A percentile compares a stretch with the other conserved stretches of the same genome.
phyloP scores from a whole-genome alignment of 2,113 vertebrate species.

The Maylandia zebra region DNA sequence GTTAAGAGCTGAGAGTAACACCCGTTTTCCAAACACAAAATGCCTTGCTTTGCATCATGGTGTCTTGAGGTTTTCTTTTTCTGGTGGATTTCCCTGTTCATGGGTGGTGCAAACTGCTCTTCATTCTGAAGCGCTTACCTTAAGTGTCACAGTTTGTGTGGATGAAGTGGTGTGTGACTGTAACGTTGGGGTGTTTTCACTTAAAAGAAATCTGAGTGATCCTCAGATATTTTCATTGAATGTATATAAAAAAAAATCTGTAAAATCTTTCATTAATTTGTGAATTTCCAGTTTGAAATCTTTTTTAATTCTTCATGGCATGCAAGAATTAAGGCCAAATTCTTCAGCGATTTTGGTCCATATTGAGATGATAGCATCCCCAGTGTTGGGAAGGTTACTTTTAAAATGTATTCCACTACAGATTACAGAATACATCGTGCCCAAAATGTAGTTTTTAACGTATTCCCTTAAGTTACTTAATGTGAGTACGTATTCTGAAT shows the following conservation, averaged over 20 bases:
- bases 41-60: conserved; percentile 4
- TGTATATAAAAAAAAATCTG: neutral
- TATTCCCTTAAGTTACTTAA: neutral
- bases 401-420: neutral
- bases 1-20: conserved; percentile 7
- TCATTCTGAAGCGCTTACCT: neutral
- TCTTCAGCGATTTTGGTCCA: neutral
- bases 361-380: neutral
- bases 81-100: conserved; percentile 4
- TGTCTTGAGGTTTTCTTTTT: neutral
- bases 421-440: neutral
- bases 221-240: neutral
- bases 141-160: neutral
- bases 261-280: neutral
- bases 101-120: neutral
- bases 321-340: neutral
- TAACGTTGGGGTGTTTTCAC: neutral
- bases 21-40: neutral
- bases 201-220: neutral
- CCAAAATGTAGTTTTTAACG: neutral
- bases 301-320: neutral
- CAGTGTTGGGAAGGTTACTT: neutral
- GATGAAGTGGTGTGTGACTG: neutral
- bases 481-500: rapidly evolving
- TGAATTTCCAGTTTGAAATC: neutral